Percentiles rank a stretch among this genome's conserved stretches.
Conservation (phyloP, 2,888 invertebrate genomes). For the Eilema sororculum region DNA sequence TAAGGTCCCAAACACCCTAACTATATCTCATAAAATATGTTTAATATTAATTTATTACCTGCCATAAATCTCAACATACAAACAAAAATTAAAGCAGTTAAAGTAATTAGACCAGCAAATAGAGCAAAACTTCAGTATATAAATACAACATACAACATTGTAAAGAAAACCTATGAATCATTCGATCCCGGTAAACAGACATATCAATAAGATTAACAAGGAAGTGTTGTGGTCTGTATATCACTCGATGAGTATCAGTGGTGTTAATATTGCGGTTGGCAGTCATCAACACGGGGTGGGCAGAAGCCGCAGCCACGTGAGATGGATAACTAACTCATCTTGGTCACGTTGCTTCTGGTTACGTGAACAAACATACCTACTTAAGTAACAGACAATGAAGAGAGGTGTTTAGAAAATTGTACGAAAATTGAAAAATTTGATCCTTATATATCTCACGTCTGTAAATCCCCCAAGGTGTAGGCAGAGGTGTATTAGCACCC, state of each 20-base stretch:
- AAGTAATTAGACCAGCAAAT: neutral
- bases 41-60: too few species aligned
- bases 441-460: too few species aligned
- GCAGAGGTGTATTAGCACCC: too few species aligned
- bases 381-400: neutral
- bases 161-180: constrained; percentile 21
- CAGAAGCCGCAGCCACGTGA: constrained; percentile 24
- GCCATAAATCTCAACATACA: neutral
- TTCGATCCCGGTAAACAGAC: constrained; percentile 37
- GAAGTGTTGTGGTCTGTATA: constrained; percentile 48
- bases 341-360: constrained; percentile 28
- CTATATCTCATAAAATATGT: too few species aligned
- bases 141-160: neutral
- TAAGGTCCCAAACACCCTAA: too few species aligned
- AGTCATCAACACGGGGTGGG: constrained; percentile 32
- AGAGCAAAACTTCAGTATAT: neutral
- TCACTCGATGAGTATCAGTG: constrained; percentile 48
- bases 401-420: neutral
- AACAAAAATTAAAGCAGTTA: neutral
- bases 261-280: constrained; percentile 46
- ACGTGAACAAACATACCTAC: neutral
- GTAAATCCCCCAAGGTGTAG: too few species aligned
- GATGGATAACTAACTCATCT: constrained; percentile 21
- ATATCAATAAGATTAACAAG: constrained; percentile 46
- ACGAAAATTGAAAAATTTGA: neutral